phyloP scores from a whole-genome alignment of 2,888 invertebrate genomes.

The Stegophylla sp. region DNA sequence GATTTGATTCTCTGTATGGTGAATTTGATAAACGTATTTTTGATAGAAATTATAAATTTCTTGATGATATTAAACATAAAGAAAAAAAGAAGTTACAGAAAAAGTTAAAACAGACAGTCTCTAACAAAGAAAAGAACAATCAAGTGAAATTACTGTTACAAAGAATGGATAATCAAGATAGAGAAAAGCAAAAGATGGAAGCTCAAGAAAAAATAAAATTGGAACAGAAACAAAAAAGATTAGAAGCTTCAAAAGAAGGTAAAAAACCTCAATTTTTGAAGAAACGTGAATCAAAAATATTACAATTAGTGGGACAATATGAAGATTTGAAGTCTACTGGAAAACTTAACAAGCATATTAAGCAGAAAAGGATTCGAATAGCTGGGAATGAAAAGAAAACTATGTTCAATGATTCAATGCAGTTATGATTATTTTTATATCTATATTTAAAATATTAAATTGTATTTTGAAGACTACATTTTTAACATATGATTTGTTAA shows the following conservation, averaged over 20 bases:
- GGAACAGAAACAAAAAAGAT: slow-evolving; percentile 26
- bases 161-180: slow-evolving; percentile 49
- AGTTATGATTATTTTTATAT: slow-evolving; percentile 8
- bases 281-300: slow-evolving; percentile 43
- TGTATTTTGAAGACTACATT: too few relatives aligned
- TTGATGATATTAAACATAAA: slow-evolving; percentile 25
- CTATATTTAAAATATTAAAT: too few relatives aligned
- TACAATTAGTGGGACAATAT: slow-evolving; percentile 44
- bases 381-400: slow-evolving; percentile 44
- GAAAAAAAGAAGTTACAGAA: slow-evolving; percentile 47
- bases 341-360: slow-evolving; percentile 51
- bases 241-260: slow-evolving; percentile 36
- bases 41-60: slow-evolving; percentile 38
- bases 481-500: too few relatives aligned
- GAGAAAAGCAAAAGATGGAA: slow-evolving; percentile 45
- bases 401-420: slow-evolving; percentile 16
- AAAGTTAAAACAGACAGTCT: slow-evolving; percentile 27
- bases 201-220: slow-evolving; percentile 36
- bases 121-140: slow-evolving; percentile 6
- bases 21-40: slow-evolving; percentile 49
- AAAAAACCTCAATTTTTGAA: slow-evolving; percentile 54
- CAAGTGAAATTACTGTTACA: slow-evolving; percentile 45
- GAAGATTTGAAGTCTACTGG: slow-evolving; percentile 45
- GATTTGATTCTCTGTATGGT: slow-evolving; percentile 54
- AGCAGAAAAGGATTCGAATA: slow-evolving; percentile 32